These are phyloP conservation scores for Eristalinus sepulchralis DNA, from an alignment of 2,888 invertebrate species.

Conservation along the genomic window DNA sequence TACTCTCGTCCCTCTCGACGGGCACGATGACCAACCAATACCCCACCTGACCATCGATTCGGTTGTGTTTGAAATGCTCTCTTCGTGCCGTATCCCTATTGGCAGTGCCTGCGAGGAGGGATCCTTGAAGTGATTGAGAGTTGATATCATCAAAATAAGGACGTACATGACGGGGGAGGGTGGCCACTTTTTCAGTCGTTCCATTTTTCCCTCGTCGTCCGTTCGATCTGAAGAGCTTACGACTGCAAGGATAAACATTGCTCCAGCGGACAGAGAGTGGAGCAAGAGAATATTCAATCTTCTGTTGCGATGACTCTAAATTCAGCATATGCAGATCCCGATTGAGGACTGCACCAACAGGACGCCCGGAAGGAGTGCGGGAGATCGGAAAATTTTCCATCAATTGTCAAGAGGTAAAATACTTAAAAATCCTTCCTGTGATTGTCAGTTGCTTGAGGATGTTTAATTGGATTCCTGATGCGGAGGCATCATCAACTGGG, in stretches of 20 bases:
- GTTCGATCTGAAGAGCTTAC: not conserved
- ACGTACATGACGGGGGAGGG: not conserved
- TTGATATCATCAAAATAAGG: constrained; percentile 55
- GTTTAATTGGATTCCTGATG: constrained; percentile 15
- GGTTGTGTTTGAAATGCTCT: constrained; percentile 54
- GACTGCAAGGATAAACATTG: constrained; percentile 39
- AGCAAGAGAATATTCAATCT: constrained; percentile 14
- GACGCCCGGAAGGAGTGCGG: not conserved
- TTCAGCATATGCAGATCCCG: not conserved
- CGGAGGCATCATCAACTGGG: not conserved
- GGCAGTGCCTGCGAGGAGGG: not conserved
- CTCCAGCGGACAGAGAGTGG: not conserved
- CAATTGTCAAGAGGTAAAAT: constrained; percentile 10
- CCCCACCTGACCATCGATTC: constrained; percentile 25
- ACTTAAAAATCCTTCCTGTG: not conserved
- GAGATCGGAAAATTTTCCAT: not conserved
- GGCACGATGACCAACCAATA: constrained; percentile 2
- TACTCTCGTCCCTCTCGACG: constrained; percentile 26
- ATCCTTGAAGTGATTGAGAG: constrained; percentile 58
- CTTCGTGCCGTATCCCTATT: constrained; percentile 50
- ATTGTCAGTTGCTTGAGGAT: not conserved
- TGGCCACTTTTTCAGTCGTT: not conserved
- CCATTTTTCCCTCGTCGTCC: not conserved
- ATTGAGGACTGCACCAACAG: constrained; percentile 2
- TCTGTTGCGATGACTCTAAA: constrained; percentile 11